phyloP scores from a whole-genome alignment of 2,888 invertebrate genomes.

The Apotomis capreana region DNA sequence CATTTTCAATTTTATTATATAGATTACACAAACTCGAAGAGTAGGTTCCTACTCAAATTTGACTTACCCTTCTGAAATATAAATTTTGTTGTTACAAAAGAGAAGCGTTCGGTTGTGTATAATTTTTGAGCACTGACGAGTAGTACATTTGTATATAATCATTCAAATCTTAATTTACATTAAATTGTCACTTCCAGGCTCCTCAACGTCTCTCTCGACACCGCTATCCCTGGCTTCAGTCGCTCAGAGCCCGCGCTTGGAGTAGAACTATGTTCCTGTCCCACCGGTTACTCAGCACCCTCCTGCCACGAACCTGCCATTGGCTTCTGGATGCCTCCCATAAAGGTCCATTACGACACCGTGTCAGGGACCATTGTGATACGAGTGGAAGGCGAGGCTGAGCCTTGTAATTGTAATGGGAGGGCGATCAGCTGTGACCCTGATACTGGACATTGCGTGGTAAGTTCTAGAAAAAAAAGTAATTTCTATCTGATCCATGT shows the following conservation, averaged over 20 bases:
- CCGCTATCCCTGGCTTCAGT: constrained; percentile 87
- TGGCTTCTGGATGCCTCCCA: constrained; percentile 90
- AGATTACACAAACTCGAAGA: too few relatives aligned
- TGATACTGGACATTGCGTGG: constrained; percentile 93
- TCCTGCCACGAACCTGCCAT: constrained; percentile 95
- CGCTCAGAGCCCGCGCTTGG: constrained; percentile 89
- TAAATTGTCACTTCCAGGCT: constrained; percentile 71
- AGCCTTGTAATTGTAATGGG: constrained; percentile 91
- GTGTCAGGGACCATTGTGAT: constrained; percentile 89
- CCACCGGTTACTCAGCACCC: constrained; percentile 89
- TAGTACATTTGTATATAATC: too few relatives aligned
- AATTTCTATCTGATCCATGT: background rate
- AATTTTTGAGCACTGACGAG: too few relatives aligned
- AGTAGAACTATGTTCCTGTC: constrained; percentile 94
- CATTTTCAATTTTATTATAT: too few relatives aligned
- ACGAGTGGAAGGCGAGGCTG: constrained; percentile 90
- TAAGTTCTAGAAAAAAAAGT: constrained; percentile 67
- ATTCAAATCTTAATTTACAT: too few relatives aligned
- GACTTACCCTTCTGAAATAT: too few relatives aligned
- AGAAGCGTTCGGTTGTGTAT: too few relatives aligned
- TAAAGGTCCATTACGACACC: constrained; percentile 65
- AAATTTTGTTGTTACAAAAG: too few relatives aligned
- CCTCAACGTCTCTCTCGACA: constrained; percentile 91
- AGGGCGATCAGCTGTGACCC: constrained; percentile 90
- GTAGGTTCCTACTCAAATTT: too few relatives aligned